Percentiles rank a stretch among this genome's conserved stretches.
Evolutionary conservation across 1,140 invertebrate species (phyloP).

Genomic region (Camponotus floridanus): DNA sequence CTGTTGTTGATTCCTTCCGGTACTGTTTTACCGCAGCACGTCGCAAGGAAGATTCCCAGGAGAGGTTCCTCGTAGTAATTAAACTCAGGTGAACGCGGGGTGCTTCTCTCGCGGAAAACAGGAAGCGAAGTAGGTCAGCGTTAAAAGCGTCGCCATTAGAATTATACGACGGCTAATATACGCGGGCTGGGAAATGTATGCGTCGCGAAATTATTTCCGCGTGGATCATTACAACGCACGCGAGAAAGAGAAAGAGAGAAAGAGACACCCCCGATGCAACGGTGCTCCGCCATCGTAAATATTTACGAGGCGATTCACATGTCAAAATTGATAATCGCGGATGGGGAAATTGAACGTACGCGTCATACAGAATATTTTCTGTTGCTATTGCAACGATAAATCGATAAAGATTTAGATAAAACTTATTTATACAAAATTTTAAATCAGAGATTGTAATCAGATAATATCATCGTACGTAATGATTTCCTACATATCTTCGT

Average conservation of each 20-base stretch:
- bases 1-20: constrained; percentile 59
- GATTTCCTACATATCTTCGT: too few relatives aligned
- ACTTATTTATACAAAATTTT: too few relatives aligned
- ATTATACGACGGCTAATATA: constrained; percentile 20
- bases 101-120: constrained; percentile 54
- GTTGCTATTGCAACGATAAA: not conserved
- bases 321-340: constrained; percentile 38
- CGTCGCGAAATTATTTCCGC: constrained; percentile 44
- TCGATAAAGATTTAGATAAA: not conserved
- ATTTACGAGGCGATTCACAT: constrained; percentile 30
- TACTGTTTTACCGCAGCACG: constrained; percentile 31
- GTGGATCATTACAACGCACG: constrained; percentile 32
- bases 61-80: constrained; percentile 61
- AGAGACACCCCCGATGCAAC: not conserved
- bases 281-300: constrained; percentile 27
- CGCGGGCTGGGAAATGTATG: not conserved
- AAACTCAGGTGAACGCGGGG: constrained; percentile 24
- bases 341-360: constrained; percentile 18
- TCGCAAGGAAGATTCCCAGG: constrained; percentile 63
- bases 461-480: too few relatives aligned
- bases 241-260: too few relatives aligned
- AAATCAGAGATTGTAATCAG: too few relatives aligned
- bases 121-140: constrained; percentile 63
- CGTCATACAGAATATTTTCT: not conserved
- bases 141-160: constrained; percentile 58